Evolutionary conservation across 2,113 vertebrate species (phyloP).

Genomic region (Sander lucioperca): DNA sequence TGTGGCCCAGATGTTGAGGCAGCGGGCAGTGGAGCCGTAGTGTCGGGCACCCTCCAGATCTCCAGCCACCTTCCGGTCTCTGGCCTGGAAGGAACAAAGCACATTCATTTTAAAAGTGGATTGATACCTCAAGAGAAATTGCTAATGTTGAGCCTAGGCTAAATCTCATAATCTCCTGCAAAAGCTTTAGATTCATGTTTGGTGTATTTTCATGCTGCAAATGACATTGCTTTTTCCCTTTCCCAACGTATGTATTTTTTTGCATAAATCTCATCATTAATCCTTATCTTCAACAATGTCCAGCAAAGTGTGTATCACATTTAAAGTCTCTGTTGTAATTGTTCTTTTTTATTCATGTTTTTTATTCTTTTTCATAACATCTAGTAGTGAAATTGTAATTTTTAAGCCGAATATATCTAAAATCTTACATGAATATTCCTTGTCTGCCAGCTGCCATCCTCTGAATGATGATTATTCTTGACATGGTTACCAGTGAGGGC

Average conservation of each 20-base stretch:
- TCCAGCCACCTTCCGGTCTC: constrained; percentile 71
- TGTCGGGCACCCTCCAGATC: constrained; percentile 52
- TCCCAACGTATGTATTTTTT: too few species aligned
- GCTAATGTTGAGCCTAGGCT: neutral
- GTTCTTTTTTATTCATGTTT: too few species aligned
- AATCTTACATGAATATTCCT: neutral
- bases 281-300: neutral
- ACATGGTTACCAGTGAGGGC: neutral
- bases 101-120: neutral
- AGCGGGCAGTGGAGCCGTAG: constrained; percentile 52
- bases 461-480: neutral
- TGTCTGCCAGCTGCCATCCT: neutral
- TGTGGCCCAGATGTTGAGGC: constrained; percentile 54
- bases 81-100: constrained; percentile 56
- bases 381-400: neutral
- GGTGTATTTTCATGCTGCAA: neutral
- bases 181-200: neutral
- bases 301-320: neutral
- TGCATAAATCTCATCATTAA: neutral
- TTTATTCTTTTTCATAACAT: neutral
- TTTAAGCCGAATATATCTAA: neutral
- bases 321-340: neutral
- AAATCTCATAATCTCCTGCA: neutral
- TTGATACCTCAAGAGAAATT: neutral
- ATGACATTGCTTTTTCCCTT: neutral